Conservation (phyloP, 2,113 vertebrate genomes). For the Mus pahari region DNA sequence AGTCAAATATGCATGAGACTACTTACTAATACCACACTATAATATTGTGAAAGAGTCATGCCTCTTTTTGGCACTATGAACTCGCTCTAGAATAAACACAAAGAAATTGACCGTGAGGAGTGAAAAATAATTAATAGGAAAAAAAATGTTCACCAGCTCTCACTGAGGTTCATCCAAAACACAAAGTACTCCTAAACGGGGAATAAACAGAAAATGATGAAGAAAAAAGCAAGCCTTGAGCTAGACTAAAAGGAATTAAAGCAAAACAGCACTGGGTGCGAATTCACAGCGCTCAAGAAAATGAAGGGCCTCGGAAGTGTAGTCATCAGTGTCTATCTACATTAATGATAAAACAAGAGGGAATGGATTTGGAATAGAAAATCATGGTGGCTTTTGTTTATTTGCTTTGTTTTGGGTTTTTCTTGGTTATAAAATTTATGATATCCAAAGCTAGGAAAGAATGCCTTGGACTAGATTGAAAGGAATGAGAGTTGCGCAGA, state of each 20-base stretch:
- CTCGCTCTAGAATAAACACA: neutral
- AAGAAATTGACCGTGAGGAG: neutral
- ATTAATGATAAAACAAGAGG: conserved; percentile 12
- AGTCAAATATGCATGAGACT: neutral
- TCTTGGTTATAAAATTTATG: conserved; percentile 36
- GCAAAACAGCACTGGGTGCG: neutral
- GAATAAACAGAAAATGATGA: conserved; percentile 47
- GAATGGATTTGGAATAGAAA: conserved; percentile 30
- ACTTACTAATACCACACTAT: neutral
- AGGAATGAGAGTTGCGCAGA: conserved; percentile 38
- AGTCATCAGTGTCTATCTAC: neutral
- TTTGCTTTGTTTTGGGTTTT: neutral
- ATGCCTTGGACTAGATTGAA: conserved; percentile 32
- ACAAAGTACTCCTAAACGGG: neutral
- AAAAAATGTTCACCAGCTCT: neutral
- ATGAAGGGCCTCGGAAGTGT: neutral
- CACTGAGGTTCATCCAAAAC: neutral
- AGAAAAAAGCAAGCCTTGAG: conserved; percentile 20
- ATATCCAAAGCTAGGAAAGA: neutral
- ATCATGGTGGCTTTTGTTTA: neutral
- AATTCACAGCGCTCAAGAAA: conserved; percentile 39
- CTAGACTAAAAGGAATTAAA: conserved; percentile 51
- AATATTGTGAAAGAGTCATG: neutral
- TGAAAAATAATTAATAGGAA: neutral
- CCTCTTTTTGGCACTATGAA: neutral